These are phyloP conservation scores for Thryonomys swinderianus DNA, from an alignment of 2,113 vertebrate species.

Conservation along the genomic window DNA sequence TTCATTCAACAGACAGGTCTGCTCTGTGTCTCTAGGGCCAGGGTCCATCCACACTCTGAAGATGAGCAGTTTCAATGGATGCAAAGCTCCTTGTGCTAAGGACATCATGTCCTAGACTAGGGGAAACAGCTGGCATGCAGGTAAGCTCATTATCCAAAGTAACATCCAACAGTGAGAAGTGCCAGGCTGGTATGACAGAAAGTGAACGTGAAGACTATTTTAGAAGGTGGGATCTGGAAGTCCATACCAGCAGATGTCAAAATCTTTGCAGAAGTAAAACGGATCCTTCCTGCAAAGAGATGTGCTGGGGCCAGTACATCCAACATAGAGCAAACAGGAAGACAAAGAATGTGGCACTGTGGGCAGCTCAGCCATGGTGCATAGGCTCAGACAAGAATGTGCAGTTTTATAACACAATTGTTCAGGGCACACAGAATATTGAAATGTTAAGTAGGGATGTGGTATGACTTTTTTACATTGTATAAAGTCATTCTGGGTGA, in stretches of 20 bases:
- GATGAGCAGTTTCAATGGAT: not conserved
- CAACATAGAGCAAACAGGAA: not conserved
- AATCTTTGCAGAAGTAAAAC: slow-evolving; percentile 3
- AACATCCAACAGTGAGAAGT: not conserved
- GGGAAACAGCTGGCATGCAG: not conserved
- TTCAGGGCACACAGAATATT: not conserved
- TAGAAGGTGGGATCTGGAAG: not conserved
- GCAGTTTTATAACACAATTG: not conserved
- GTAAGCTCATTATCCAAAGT: not conserved
- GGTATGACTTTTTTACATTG: not conserved
- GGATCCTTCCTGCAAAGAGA: not conserved
- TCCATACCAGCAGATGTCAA: not conserved
- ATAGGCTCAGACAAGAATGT: not conserved
- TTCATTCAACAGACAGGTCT: not conserved
- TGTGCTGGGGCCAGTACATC: not conserved
- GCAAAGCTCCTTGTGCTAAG: not conserved
- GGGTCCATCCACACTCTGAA: not conserved
- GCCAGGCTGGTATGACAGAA: not conserved
- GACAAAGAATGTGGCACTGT: not conserved
- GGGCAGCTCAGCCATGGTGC: not conserved
- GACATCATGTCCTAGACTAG: not conserved
- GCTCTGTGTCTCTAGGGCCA: not conserved
- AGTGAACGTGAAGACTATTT: not conserved
- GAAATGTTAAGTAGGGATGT: not conserved
- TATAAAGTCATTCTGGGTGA: not conserved